Conservation (phyloP, 1,140 invertebrate species). For the Coelopa frigida region DNA sequence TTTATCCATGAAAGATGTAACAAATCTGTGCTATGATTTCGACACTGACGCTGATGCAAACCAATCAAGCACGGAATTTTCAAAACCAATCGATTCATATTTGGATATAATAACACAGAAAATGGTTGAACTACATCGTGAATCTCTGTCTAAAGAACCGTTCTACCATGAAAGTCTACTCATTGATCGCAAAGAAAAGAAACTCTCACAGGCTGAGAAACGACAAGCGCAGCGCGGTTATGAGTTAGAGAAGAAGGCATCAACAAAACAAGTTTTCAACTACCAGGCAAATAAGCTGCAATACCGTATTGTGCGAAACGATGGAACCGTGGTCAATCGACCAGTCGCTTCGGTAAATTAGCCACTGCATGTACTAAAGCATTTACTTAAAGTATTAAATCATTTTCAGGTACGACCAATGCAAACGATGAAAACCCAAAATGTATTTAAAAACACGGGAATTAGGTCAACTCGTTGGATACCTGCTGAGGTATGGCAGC, state of each 20-base stretch:
- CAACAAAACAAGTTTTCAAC: constrained; percentile 48
- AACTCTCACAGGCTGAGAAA: constrained; percentile 91
- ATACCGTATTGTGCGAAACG: constrained; percentile 52
- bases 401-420: constrained; percentile 18
- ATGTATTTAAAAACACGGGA: constrained; percentile 37
- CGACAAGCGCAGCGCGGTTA: constrained; percentile 87
- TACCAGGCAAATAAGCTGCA: constrained; percentile 31
- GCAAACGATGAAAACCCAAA: constrained; percentile 47
- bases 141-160: constrained; percentile 76
- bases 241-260: constrained; percentile 87
- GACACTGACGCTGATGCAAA: constrained; percentile 71
- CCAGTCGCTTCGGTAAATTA: constrained; percentile 49
- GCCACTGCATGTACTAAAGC: neutral
- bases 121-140: constrained; percentile 58
- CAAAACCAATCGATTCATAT: constrained; percentile 63
- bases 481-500: constrained; percentile 78
- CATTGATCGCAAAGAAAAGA: constrained; percentile 92
- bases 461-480: constrained; percentile 60
- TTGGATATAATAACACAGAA: constrained; percentile 74
- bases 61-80: constrained; percentile 50
- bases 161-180: constrained; percentile 96
- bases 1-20: constrained; percentile 89
- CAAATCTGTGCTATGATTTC: constrained; percentile 87
- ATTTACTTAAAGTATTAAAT: neutral
- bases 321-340: constrained; percentile 51